Percentiles rank a stretch among this genome's conserved stretches.
Evolutionary conservation across 92 coral and sea anemone species (phyloP).

Genomic region (Zoanthus sociatus): DNA sequence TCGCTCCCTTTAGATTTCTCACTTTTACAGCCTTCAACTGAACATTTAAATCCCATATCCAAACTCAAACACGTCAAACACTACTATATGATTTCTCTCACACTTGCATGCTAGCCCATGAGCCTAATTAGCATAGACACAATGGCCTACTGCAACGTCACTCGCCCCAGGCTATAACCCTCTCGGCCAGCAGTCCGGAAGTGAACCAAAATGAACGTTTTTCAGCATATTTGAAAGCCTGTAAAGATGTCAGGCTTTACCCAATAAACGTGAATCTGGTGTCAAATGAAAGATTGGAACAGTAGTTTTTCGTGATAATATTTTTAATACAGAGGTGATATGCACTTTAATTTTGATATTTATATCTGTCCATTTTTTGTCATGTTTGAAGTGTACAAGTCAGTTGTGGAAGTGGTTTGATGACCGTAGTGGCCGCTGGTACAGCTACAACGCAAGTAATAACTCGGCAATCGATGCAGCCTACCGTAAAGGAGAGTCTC

Average conservation of each 20-base stretch:
- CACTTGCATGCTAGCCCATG: too few relatives aligned
- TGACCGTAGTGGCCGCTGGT: constrained; percentile 99
- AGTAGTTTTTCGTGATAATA: too few relatives aligned
- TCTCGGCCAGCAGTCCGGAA: too few relatives aligned
- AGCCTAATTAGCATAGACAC: too few relatives aligned
- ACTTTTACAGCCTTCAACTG: constrained; percentile 10
- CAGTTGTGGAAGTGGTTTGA: constrained; percentile 99
- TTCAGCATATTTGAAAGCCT: too few relatives aligned
- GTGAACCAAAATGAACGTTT: too few relatives aligned
- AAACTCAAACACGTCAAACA: constrained; percentile 20
- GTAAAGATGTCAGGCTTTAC: too few relatives aligned
- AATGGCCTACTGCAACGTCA: too few relatives aligned
- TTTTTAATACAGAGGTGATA: too few relatives aligned
- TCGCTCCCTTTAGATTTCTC: constrained; percentile 16
- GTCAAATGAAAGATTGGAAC: too few relatives aligned
- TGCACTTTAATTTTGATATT: neutral
- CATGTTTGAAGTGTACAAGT: constrained; percentile 78
- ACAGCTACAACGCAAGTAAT: constrained; percentile 89
- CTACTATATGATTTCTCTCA: neutral
- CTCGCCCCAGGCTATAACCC: too few relatives aligned
- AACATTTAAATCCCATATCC: constrained; percentile 30
- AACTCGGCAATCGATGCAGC: constrained; percentile 89
- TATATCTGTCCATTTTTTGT: neutral
- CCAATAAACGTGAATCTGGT: too few relatives aligned
- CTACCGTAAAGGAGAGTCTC: constrained; percentile 87